Evolutionary conservation across 2,888 invertebrate species (phyloP).

Genomic region (Melikaiella ostensackeni): DNA sequence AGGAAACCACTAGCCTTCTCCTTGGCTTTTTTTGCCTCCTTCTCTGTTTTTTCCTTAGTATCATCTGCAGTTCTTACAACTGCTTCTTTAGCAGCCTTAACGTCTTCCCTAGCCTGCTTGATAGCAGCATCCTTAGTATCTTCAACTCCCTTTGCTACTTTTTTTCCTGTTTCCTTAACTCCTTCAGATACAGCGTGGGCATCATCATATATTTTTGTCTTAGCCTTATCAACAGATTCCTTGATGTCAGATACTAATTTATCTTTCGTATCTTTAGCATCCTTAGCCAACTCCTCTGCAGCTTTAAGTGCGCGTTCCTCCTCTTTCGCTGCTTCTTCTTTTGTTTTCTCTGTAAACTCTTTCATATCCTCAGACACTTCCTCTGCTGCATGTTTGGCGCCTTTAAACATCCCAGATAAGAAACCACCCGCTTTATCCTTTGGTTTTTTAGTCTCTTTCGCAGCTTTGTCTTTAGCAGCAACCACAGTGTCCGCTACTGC

Average conservation of each 20-base stretch:
- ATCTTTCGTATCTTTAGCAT: conserved; percentile 40
- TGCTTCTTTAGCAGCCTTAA: conserved; percentile 39
- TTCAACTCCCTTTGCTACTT: conserved; percentile 49
- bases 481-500: conserved; percentile 46
- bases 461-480: conserved; percentile 48
- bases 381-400: conserved; percentile 45
- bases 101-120: conserved; percentile 71
- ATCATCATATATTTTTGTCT: conserved; percentile 44
- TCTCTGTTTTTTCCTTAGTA: conserved; percentile 73
- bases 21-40: conserved; percentile 49
- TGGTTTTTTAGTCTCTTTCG: conserved; percentile 56
- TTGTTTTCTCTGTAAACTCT: conserved; percentile 48
- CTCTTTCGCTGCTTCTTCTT: conserved; percentile 54
- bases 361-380: conserved; percentile 38
- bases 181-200: conserved; percentile 41
- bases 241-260: conserved; percentile 41
- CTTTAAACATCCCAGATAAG: conserved; percentile 55
- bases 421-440: conserved; percentile 61
- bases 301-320: conserved; percentile 45
- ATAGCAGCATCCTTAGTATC: conserved; percentile 12
- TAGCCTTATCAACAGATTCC: conserved; percentile 48
- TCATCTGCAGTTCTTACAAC: conserved; percentile 73
- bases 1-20: conserved; percentile 56
- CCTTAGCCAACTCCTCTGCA: conserved; percentile 44
- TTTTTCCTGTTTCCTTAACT: conserved; percentile 50